Percentiles rank a stretch among this genome's conserved stretches.
phyloP scores from a whole-genome alignment of 2,888 invertebrate genomes.

The Liopterus haemorrhoidalis region DNA sequence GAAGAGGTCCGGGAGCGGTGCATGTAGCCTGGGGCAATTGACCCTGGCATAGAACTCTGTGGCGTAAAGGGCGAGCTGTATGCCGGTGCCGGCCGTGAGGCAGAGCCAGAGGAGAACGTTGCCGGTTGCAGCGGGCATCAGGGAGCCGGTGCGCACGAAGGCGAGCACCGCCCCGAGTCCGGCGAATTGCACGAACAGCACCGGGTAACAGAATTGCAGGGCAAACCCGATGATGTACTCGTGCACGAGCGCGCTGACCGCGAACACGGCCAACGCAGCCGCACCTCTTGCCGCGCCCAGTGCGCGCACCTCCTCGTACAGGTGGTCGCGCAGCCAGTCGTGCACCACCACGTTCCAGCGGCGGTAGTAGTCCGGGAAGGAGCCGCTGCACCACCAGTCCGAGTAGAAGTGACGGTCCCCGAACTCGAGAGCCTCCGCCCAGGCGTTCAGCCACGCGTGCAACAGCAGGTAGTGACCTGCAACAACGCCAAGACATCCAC shows the following conservation, averaged over 20 bases:
- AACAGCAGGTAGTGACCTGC: constrained; percentile 47
- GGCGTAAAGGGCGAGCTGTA: constrained; percentile 69
- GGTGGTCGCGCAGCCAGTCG: constrained; percentile 85
- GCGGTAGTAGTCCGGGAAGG: constrained; percentile 79
- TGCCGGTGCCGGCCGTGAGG: constrained; percentile 70
- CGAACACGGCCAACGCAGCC: constrained; percentile 59
- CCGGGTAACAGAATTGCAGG: constrained; percentile 83
- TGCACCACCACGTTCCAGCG: constrained; percentile 94
- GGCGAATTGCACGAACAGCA: constrained; percentile 72
- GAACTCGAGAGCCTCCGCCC: constrained; percentile 82
- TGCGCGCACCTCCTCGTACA: constrained; percentile 75
- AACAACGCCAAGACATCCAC: too few species aligned
- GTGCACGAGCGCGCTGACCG: constrained; percentile 80
- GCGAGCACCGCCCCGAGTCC: constrained; percentile 57
- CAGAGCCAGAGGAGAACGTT: constrained; percentile 84
- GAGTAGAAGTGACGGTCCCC: constrained; percentile 81
- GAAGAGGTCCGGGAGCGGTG: constrained; percentile 6
- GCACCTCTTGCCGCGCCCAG: constrained; percentile 45
- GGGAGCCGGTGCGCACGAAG: constrained; percentile 50
- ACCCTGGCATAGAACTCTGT: constrained; percentile 80
- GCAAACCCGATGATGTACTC: constrained; percentile 76
- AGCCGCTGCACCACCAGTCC: constrained; percentile 92
- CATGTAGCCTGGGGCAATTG: constrained; percentile 58
- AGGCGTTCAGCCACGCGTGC: constrained; percentile 88
- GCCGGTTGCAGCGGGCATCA: constrained; percentile 44